These are phyloP conservation scores for Orbicella faveolata DNA, from an alignment of 64 coral and sea anemone species.

Conservation along the genomic window DNA sequence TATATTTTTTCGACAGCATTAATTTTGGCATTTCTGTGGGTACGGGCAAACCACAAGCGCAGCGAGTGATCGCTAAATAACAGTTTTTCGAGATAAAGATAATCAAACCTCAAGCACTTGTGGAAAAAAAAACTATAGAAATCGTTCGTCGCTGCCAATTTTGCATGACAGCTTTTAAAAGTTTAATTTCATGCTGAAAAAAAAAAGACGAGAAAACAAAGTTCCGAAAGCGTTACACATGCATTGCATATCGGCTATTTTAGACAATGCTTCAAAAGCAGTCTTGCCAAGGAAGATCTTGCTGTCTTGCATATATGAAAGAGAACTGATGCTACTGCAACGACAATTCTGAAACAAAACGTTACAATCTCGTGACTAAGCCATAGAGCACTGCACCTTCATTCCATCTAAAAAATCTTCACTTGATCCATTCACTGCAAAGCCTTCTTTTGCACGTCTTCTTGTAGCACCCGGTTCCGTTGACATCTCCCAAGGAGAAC, in stretches of 20 bases:
- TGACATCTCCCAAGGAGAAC: constrained; percentile 24
- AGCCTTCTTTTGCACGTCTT: constrained; percentile 37
- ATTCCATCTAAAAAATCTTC: constrained; percentile 26
- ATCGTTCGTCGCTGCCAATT: not conserved
- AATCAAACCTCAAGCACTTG: not conserved
- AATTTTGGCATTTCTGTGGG: not conserved
- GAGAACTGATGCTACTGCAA: not conserved
- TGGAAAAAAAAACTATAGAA: not conserved
- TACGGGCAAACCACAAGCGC: not conserved
- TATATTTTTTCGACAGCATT: not conserved
- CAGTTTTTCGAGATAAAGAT: not conserved
- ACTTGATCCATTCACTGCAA: constrained; percentile 12
- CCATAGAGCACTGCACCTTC: constrained; percentile 1
- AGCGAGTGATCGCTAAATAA: not conserved
- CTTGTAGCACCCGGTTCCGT: constrained; percentile 30
- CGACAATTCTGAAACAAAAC: not conserved
- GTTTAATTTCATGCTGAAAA: too few relatives aligned
- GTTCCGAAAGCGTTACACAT: too few relatives aligned
- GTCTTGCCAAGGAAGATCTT: too few relatives aligned
- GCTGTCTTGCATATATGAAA: not conserved
- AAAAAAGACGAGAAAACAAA: too few relatives aligned
- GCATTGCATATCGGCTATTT: too few relatives aligned
- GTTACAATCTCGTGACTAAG: too few relatives aligned
- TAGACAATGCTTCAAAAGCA: too few relatives aligned
- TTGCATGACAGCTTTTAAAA: too few relatives aligned